Evolutionary conservation across 1,140 invertebrate genomes (phyloP).

Genomic region (Diabrotica virgifera): DNA sequence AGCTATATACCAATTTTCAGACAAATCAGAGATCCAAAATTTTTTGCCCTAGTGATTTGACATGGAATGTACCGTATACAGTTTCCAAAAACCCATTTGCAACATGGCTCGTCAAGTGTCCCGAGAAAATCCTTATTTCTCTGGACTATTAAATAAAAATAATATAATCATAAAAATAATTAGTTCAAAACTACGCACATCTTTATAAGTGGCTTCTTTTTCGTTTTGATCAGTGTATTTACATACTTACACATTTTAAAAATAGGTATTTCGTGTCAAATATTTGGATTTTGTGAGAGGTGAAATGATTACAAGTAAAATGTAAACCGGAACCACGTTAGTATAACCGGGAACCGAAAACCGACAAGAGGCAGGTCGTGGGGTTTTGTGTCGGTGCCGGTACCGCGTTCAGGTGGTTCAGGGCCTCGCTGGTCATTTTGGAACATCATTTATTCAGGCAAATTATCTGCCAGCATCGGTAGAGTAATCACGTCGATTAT

Average conservation of each 20-base stretch:
- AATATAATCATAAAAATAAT: too few relatives aligned
- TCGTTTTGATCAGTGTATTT: too few relatives aligned
- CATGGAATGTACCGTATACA: too few relatives aligned
- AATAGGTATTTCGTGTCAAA: not conserved
- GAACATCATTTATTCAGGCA: constrained; percentile 31
- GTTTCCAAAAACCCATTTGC: too few relatives aligned
- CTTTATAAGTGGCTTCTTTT: too few relatives aligned
- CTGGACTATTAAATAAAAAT: too few relatives aligned
- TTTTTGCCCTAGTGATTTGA: too few relatives aligned
- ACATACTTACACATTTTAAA: not conserved
- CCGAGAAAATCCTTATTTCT: too few relatives aligned
- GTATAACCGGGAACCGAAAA: not conserved
- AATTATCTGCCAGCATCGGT: constrained; percentile 40
- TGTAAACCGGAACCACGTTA: not conserved
- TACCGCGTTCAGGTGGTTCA: not conserved
- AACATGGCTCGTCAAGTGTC: too few relatives aligned
- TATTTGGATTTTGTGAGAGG: not conserved
- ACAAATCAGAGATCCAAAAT: too few relatives aligned
- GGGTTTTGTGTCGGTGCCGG: not conserved
- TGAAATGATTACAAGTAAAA: not conserved
- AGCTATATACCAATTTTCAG: too few relatives aligned
- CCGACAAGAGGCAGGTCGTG: not conserved
- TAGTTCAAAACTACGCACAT: too few relatives aligned
- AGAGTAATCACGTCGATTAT: constrained; percentile 43
- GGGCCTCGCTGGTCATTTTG: constrained; percentile 15